Conservation (phyloP, 1,140 invertebrate genomes). For the Leucophenga varia region DNA sequence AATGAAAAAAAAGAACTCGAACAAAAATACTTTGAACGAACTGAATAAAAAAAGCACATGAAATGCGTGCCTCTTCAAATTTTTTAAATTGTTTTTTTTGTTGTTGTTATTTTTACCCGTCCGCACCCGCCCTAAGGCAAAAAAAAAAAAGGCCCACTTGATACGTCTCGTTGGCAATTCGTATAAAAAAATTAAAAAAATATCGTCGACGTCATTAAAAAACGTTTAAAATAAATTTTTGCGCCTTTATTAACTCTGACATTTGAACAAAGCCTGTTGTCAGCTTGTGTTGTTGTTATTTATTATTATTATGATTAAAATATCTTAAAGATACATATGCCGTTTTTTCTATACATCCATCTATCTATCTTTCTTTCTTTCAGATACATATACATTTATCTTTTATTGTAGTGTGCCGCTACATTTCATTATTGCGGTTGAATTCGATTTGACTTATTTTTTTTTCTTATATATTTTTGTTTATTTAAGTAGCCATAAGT, state of each 20-base stretch:
- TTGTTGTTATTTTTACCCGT: no score
- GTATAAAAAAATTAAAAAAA: no score
- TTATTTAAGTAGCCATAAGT: slow-evolving; percentile 44
- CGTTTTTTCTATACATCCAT: background rate
- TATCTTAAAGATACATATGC: no score
- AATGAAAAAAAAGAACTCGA: no score
- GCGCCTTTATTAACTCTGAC: slow-evolving; percentile 52
- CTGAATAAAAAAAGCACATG: slow-evolving; percentile 14
- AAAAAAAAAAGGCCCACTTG: no score
- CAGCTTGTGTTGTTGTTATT: slow-evolving; percentile 43
- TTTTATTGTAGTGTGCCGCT: slow-evolving; percentile 53
- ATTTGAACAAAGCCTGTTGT: slow-evolving; percentile 48
- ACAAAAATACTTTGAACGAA: no score
- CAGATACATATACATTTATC: background rate
- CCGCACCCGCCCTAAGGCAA: slow-evolving; percentile 2
- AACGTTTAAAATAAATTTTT: slow-evolving; percentile 52
- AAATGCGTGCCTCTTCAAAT: slow-evolving; percentile 45
- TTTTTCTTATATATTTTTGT: slow-evolving; percentile 43
- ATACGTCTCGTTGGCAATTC: no score
- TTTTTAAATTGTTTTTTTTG: slow-evolving; percentile 21
- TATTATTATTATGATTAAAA: background rate
- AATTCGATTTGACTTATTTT: slow-evolving; percentile 21
- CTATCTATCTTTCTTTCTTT: no score
- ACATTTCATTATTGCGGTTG: slow-evolving; percentile 30
- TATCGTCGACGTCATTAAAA: slow-evolving; percentile 47